phyloP scores from a whole-genome alignment of 1,140 invertebrate genomes.

The Drosophila nannoptera region DNA sequence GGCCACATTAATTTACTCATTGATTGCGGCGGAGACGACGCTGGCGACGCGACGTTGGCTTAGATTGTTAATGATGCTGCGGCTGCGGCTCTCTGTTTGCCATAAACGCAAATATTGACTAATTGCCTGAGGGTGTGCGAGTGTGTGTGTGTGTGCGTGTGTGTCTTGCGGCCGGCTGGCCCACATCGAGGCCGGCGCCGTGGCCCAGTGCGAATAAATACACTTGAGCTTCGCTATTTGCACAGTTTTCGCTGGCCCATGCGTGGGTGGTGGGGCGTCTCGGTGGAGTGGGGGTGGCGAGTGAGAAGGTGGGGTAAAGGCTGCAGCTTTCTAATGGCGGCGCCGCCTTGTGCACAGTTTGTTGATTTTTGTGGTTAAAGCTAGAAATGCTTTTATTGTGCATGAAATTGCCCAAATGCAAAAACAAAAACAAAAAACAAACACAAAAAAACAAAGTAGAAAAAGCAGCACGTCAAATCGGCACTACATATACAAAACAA shows the following conservation, averaged over 20 bases:
- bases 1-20: slow-evolving; percentile 41
- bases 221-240: slow-evolving; percentile 37
- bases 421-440: background rate
- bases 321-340: slow-evolving; percentile 50
- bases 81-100: slow-evolving; percentile 14
- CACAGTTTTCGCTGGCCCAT: slow-evolving; percentile 8
- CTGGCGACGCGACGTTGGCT: background rate
- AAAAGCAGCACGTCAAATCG: background rate
- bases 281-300: background rate
- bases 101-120: slow-evolving; percentile 46
- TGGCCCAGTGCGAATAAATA: slow-evolving; percentile 38
- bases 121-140: slow-evolving; percentile 4
- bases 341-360: slow-evolving; percentile 58
- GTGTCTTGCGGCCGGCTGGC: slow-evolving; percentile 43
- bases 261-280: too few species aligned
- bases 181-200: slow-evolving; percentile 34
- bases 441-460: slow-evolving; percentile 2
- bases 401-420: slow-evolving; percentile 47
- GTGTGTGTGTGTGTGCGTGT: slow-evolving; percentile 6
- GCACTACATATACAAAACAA: slow-evolving; percentile 23
- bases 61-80: slow-evolving; percentile 29
- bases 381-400: slow-evolving; percentile 57
- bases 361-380: slow-evolving; percentile 67
- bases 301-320: slow-evolving; percentile 3
- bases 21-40: slow-evolving; percentile 18